phyloP scores from a whole-genome alignment of 2,888 invertebrate species.

The Papilio protenor region DNA sequence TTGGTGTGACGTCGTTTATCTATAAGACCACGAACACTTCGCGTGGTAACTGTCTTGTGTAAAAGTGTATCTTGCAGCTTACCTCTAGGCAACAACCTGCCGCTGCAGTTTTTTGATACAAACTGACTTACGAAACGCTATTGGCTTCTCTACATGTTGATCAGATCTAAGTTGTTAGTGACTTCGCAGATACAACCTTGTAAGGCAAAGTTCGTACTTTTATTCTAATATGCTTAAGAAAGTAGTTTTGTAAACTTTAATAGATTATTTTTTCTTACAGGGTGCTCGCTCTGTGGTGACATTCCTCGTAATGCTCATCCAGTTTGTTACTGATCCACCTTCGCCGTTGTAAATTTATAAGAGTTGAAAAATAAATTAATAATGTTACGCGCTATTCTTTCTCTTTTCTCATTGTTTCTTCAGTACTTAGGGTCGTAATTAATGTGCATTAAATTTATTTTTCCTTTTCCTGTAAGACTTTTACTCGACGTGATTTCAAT shows the following conservation, averaged over 20 bases:
- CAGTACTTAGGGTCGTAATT: no score
- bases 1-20: no score
- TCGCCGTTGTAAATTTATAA: slow-evolving; percentile 1
- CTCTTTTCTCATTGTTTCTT: neutral
- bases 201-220: neutral
- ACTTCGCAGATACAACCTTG: no score
- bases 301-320: slow-evolving; percentile 64
- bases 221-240: neutral
- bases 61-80: no score
- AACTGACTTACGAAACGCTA: neutral
- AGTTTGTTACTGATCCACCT: slow-evolving; percentile 53
- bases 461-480: no score
- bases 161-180: no score
- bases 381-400: neutral
- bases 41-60: no score
- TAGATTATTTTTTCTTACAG: slow-evolving; percentile 49
- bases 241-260: neutral
- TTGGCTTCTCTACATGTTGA: no score
- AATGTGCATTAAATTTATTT: no score
- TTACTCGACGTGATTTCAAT: no score
- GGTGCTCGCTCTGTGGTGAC: slow-evolving; percentile 61
- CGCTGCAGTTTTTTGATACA: neutral
- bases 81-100: neutral
- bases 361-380: neutral
- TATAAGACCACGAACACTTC: no score